A percentile compares a stretch with the other conserved stretches of the same genome.
Conservation (phyloP, 2,797 vertebrate species). For the Diceros bicornis region DNA sequence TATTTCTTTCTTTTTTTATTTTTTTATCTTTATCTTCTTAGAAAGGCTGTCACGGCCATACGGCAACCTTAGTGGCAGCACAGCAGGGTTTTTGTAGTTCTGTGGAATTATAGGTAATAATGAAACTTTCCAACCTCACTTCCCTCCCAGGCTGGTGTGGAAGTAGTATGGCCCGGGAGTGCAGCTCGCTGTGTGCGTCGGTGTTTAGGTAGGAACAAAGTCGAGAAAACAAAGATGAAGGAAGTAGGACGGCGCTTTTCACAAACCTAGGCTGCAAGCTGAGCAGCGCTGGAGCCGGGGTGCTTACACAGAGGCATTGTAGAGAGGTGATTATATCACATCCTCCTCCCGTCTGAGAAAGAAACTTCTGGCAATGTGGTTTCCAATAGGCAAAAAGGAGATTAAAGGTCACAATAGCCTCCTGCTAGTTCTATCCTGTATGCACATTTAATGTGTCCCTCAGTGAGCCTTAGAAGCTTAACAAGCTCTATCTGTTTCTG, state of each 20-base stretch:
- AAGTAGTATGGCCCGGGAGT: background rate
- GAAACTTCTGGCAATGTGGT: background rate
- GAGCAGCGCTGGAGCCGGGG: background rate
- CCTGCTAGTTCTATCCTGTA: background rate
- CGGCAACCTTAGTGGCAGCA: background rate
- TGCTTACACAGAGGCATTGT: background rate
- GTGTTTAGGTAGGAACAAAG: background rate
- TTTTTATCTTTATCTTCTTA: background rate
- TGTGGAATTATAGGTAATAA: conserved; percentile 2
- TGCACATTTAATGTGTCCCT: background rate
- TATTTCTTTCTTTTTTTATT: background rate
- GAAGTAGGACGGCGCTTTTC: background rate
- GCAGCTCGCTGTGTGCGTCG: background rate
- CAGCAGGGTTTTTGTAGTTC: conserved; percentile 58
- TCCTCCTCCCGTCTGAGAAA: background rate
- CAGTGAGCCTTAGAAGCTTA: background rate
- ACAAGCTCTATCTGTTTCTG: background rate
- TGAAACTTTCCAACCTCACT: background rate
- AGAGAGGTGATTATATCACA: background rate
- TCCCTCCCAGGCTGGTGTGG: background rate
- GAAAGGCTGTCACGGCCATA: conserved; percentile 1
- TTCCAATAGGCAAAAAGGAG: conserved; percentile 13
- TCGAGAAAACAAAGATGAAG: background rate
- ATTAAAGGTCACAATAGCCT: background rate
- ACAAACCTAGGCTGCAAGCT: background rate